Evolutionary conservation across 1,140 invertebrate genomes (phyloP).

Genomic region (Caerostris darwini): DNA sequence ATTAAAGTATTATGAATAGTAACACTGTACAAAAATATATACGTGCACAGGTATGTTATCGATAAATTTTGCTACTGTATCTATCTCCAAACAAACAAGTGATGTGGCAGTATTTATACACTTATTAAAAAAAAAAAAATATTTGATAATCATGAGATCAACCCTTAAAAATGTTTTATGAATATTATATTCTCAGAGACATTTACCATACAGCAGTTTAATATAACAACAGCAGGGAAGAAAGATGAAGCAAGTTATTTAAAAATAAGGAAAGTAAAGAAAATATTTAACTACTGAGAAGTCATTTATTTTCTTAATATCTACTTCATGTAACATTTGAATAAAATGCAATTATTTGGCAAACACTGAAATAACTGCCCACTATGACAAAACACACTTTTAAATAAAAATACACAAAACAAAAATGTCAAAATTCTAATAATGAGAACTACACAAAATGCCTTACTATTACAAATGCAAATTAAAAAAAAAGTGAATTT

Average conservation of each 20-base stretch:
- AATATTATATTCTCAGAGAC: no score
- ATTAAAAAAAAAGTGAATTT: not conserved
- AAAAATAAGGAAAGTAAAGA: not conserved
- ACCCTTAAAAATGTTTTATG: no score
- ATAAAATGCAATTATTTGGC: not conserved
- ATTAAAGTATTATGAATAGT: no score
- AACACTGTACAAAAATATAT: not conserved
- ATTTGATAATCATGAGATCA: no score
- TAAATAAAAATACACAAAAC: not conserved
- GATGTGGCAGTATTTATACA: not conserved
- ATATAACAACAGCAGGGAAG: not conserved
- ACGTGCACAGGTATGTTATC: not conserved
- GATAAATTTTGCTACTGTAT: not conserved
- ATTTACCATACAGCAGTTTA: not conserved
- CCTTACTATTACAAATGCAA: not conserved
- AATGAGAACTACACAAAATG: not conserved
- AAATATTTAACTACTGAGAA: not conserved
- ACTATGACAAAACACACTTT: not conserved
- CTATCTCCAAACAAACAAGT: not conserved
- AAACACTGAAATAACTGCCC: not conserved
- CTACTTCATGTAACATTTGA: not conserved
- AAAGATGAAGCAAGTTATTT: not conserved
- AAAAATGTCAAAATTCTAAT: not conserved
- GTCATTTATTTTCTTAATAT: not conserved
- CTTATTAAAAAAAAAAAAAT: not conserved